Conservation (phyloP, 2,888 invertebrate species). For the Lottia scabra region DNA sequence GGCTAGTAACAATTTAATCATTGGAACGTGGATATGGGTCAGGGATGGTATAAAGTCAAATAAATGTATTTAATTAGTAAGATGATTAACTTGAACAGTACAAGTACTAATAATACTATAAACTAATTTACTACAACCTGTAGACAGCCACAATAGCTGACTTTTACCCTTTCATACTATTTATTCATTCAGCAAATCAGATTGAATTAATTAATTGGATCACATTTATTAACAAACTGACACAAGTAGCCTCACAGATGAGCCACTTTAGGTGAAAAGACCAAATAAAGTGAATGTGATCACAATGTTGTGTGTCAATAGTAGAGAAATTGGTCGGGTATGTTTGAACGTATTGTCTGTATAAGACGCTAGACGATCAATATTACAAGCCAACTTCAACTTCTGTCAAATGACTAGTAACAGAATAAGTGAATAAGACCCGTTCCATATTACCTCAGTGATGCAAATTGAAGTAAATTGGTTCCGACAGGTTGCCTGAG, state of each 20-base stretch:
- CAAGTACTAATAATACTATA: no score
- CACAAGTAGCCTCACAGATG: slow-evolving; percentile 2
- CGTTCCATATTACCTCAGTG: neutral
- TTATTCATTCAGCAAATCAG: neutral
- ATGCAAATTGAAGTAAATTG: neutral
- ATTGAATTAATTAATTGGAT: slow-evolving; percentile 2
- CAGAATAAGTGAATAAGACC: neutral
- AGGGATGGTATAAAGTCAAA: no score
- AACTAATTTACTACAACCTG: neutral
- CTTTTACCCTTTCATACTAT: neutral
- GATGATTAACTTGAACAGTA: no score
- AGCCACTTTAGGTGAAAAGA: slow-evolving; percentile 6
- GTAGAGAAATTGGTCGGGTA: neutral
- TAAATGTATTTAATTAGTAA: no score
- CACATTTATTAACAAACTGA: slow-evolving; percentile 4
- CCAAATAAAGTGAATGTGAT: slow-evolving; percentile 6
- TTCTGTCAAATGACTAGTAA: neutral
- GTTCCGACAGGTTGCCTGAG: slow-evolving; percentile 1
- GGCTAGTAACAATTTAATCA: no score
- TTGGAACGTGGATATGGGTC: no score
- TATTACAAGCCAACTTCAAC: neutral
- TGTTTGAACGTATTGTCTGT: slow-evolving; percentile 1
- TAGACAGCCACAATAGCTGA: neutral
- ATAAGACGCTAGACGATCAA: neutral
- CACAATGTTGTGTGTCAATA: neutral